A percentile compares a stretch with the other conserved stretches of the same genome.
Conservation (phyloP, 2,797 vertebrate species). For the Octomys mimax region DNA sequence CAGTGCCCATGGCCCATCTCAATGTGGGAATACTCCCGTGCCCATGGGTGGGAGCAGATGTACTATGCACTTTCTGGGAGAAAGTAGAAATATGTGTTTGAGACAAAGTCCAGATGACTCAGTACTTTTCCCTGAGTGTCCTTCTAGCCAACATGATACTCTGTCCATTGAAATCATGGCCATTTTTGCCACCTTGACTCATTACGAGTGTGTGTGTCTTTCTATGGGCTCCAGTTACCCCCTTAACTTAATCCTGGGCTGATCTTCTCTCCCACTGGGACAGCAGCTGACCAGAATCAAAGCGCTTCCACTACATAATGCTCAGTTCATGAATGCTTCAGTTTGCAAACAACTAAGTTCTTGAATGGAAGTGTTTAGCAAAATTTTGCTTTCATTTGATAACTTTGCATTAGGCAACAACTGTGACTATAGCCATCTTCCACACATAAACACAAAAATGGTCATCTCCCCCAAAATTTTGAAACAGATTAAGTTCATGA, state of each 20-base stretch:
- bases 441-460: neutral
- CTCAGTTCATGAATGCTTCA: neutral
- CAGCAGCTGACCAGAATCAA: slow-evolving; percentile 27
- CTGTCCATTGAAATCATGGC: neutral
- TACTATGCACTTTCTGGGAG: neutral
- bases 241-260: slow-evolving; percentile 19
- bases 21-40: neutral
- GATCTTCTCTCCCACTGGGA: slow-evolving; percentile 1
- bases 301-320: neutral
- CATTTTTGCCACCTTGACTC: slow-evolving; percentile 1
- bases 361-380: neutral
- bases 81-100: neutral
- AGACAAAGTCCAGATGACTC: slow-evolving; percentile 5
- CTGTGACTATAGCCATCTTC: neutral
- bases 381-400: neutral
- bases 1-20: neutral
- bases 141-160: neutral
- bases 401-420: neutral
- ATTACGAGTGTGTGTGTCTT: slow-evolving; percentile 10
- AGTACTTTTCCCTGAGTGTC: neutral
- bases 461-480: neutral
- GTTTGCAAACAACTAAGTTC: neutral
- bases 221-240: neutral
- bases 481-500: neutral
- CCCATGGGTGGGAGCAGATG: neutral